These are phyloP conservation scores for Anthonomus grandis DNA, from an alignment of 1,140 invertebrate genomes.

Conservation along the genomic window DNA sequence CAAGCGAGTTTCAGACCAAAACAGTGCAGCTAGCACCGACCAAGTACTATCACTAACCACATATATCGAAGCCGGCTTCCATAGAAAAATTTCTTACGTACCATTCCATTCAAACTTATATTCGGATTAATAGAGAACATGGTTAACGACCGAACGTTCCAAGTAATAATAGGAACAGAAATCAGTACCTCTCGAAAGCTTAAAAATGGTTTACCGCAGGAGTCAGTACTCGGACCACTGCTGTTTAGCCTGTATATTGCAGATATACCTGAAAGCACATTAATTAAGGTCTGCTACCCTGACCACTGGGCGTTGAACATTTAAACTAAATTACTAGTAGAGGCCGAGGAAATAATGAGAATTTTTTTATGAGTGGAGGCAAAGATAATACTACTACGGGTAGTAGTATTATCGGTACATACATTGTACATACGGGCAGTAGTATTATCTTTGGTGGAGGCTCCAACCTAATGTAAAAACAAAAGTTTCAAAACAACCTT, in stretches of 20 bases:
- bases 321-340: neutral
- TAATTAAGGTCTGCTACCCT: slow-evolving; percentile 11
- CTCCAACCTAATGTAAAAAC: slow-evolving; percentile 8
- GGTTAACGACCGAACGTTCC: slow-evolving; percentile 18
- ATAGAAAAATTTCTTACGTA: slow-evolving; percentile 9
- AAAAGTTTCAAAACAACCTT: neutral
- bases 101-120: slow-evolving; percentile 13
- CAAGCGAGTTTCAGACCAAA: slow-evolving; percentile 21
- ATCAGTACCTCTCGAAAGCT: slow-evolving; percentile 15
- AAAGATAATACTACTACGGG: no score
- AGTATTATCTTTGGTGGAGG: slow-evolving; percentile 1
- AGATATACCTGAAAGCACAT: slow-evolving; percentile 3
- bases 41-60: slow-evolving; percentile 5
- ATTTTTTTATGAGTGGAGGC: neutral
- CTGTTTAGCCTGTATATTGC: slow-evolving; percentile 21
- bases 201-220: slow-evolving; percentile 23
- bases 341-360: slow-evolving; percentile 4
- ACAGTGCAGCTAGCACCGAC: slow-evolving; percentile 7
- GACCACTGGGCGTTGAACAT: slow-evolving; percentile 20
- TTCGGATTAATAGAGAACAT: slow-evolving; percentile 13
- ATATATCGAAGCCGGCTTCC: slow-evolving; percentile 10
- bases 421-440: no score
- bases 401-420: no score
- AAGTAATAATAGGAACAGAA: slow-evolving; percentile 13
- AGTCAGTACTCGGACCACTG: slow-evolving; percentile 19